A percentile compares a stretch with the other conserved stretches of the same genome.
phyloP scores from a whole-genome alignment of 1,140 invertebrate species.

The Lethrus apterus region DNA sequence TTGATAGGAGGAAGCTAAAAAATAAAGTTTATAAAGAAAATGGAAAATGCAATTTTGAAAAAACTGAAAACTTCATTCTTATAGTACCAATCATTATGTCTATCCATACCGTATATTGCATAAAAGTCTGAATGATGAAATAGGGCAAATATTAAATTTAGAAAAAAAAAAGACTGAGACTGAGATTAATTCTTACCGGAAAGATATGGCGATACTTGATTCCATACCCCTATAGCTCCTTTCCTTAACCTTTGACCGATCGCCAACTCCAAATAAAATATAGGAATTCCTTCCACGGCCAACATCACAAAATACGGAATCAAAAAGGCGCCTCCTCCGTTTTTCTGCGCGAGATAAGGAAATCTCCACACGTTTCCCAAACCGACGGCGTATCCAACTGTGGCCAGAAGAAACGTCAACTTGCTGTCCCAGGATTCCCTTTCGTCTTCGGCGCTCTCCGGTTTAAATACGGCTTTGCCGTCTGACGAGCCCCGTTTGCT shows the following conservation, averaged over 20 bases:
- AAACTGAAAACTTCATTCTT: no score
- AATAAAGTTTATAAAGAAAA: no score
- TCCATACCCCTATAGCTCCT: slow-evolving; percentile 93
- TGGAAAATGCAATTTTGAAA: no score
- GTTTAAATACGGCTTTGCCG: slow-evolving; percentile 57
- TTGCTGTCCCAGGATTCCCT: slow-evolving; percentile 91
- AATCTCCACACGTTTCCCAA: slow-evolving; percentile 93
- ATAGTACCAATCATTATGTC: no score
- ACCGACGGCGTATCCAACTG: slow-evolving; percentile 86
- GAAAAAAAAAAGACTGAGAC: background rate
- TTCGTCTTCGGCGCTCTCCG: slow-evolving; percentile 70
- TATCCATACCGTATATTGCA: no score
- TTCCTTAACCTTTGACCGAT: slow-evolving; percentile 87
- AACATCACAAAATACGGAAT: slow-evolving; percentile 93
- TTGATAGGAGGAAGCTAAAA: no score
- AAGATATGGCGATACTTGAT: slow-evolving; percentile 56
- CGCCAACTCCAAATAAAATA: slow-evolving; percentile 89
- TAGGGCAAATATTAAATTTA: background rate
- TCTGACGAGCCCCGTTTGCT: slow-evolving; percentile 35
- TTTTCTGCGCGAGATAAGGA: slow-evolving; percentile 86
- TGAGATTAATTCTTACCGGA: slow-evolving; percentile 44
- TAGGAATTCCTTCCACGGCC: slow-evolving; percentile 85
- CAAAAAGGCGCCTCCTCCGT: slow-evolving; percentile 88
- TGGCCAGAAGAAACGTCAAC: slow-evolving; percentile 82
- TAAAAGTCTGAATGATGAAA: background rate